Evolutionary conservation across 2,888 invertebrate species (phyloP), one percentile per base, ranked within the genome.

Genomic region (Epirrita christyi): DNA sequence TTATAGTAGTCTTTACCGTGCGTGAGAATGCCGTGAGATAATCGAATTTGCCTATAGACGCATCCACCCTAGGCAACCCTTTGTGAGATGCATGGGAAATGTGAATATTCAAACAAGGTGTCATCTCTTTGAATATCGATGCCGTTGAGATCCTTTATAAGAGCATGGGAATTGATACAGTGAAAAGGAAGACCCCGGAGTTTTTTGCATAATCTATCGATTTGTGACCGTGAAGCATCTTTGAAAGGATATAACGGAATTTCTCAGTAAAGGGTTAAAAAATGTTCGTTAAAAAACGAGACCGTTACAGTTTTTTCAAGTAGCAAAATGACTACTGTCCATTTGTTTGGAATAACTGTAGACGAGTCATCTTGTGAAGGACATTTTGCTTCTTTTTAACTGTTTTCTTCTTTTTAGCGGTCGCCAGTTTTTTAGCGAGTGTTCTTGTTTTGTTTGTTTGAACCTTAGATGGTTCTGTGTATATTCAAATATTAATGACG

Each of bases 61-160:
- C 84, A 85, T 86, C 88, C 83, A 78, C 86, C 83, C 85, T 71
- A 78, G 72, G 75, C 71, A 88, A 86, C 90, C 89, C 87, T 90
- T 89, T 85, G 83, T 45, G 5, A 36, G 81, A 82, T 78, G 80
- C 89, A 86, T 91, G 92, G 91, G 91, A 91, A 91, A 85, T 80
- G 83, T 83, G 88, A 82, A 90, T 91, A 92, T 92, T 92, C 91
- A 92, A 92, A 91, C 89, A 92, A 91, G 92, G 90, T 92, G 91
- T 91, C 92, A 91, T 92, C 92, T 85, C 80, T 83, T 81, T 88
- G 91, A 89, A 91, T 92, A 92, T 92, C 92, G 92, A 92, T 87
- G 91, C 83, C 85, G 86, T 83, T 81, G 81, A 70, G 79, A 72
- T 81, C 82, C 79, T 83, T 88, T 85, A 83, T 83, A 77, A 64